Evolutionary conservation across 2,888 invertebrate genomes (phyloP).

Genomic region (Lasioglossum figueresi): DNA sequence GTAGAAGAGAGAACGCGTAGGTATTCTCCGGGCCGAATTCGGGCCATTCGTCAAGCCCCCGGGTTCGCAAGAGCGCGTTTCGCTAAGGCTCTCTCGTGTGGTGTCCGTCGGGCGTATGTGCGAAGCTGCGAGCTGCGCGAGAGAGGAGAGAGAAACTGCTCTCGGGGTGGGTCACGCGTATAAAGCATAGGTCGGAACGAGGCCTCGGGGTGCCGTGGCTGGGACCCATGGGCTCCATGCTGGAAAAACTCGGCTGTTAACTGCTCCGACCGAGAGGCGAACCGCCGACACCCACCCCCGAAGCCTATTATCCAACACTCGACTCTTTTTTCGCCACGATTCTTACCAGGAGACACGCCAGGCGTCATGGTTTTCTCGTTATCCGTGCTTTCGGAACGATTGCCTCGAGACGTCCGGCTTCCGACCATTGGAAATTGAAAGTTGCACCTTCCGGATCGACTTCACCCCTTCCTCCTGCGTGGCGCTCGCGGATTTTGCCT

Average conservation of each 20-base stretch:
- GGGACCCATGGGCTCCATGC: conserved; percentile 80
- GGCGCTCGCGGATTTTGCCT: neutral
- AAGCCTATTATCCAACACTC: conserved; percentile 42
- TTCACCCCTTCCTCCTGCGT: neutral
- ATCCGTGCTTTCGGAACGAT: conserved; percentile 28
- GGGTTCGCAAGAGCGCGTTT: conserved; percentile 37
- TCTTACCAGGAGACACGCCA: conserved; percentile 33
- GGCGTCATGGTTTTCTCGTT: conserved; percentile 39
- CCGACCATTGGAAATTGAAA: conserved; percentile 31
- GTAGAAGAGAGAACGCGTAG: neutral
- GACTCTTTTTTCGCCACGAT: conserved; percentile 35
- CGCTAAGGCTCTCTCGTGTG: conserved; percentile 36
- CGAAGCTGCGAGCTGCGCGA: conserved; percentile 19
- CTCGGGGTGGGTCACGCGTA: conserved; percentile 60
- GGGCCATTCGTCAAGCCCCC: conserved; percentile 39
- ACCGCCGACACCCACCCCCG: conserved; percentile 28
- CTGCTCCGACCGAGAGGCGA: conserved; percentile 73
- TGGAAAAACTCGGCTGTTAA: conserved; percentile 82
- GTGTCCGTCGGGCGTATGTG: conserved; percentile 25
- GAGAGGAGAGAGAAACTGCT: conserved; percentile 20
- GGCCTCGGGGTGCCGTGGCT: conserved; percentile 80
- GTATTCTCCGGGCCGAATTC: conserved; percentile 29
- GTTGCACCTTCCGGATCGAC: neutral
- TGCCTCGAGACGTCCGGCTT: neutral
- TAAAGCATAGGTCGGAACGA: conserved; percentile 82